A percentile compares a stretch with the other conserved stretches of the same genome.
phyloP scores from a whole-genome alignment of 1,140 invertebrate genomes.

The Drosophila sturtevanti region DNA sequence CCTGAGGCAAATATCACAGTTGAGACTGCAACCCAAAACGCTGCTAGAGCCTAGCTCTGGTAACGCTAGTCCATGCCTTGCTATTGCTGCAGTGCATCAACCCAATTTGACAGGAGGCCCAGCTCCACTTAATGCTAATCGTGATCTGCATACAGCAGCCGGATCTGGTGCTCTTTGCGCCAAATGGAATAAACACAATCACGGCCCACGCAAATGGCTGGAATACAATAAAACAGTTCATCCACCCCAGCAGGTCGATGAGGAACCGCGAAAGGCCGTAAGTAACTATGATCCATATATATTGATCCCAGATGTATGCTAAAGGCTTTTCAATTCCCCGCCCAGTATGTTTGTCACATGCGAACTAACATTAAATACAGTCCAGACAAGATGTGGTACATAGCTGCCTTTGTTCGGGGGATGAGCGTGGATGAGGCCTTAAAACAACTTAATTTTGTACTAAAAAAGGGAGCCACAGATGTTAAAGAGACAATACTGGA shows the following conservation, averaged over 20 bases:
- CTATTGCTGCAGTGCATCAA: not conserved
- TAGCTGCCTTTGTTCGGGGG: conserved; percentile 92
- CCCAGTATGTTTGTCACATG: conserved; percentile 93
- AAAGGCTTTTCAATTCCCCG: conserved; percentile 62
- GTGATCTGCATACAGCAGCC: conserved; percentile 59
- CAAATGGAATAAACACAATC: conserved; percentile 76
- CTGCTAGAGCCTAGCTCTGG: conserved; percentile 22
- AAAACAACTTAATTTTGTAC: conserved; percentile 93
- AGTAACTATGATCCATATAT: conserved; percentile 72
- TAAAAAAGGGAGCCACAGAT: conserved; percentile 91
- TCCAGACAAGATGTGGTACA: conserved; percentile 96
- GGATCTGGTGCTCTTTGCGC: conserved; percentile 37
- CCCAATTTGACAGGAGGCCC: not conserved
- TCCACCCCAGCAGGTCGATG: conserved; percentile 89
- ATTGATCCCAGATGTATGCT: not conserved
- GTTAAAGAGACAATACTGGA: conserved; percentile 93
- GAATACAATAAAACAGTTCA: conserved; percentile 89
- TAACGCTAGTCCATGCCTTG: conserved; percentile 15
- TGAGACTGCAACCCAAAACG: conserved; percentile 39
- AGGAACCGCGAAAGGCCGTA: conserved; percentile 92
- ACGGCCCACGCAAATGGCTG: conserved; percentile 84
- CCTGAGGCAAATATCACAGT: conserved; percentile 53
- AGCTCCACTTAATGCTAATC: conserved; percentile 16
- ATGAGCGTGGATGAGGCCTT: conserved; percentile 97
- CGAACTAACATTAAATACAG: conserved; percentile 94